These are phyloP conservation scores for Enoplosus armatus DNA, from an alignment of 2,797 vertebrate genomes.

Conservation along the genomic window DNA sequence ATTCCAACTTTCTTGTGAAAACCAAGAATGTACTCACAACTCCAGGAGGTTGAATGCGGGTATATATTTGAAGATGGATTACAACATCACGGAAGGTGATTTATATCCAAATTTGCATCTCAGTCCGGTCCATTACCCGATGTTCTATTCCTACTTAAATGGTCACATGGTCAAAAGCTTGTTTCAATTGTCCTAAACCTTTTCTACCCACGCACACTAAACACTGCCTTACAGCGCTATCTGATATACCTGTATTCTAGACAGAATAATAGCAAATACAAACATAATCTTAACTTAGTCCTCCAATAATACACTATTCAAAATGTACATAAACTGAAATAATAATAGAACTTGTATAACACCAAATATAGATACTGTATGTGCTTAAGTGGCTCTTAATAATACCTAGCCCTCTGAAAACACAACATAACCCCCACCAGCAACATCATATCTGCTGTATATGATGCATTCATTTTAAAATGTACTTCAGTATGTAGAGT, in stretches of 20 bases:
- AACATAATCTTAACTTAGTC: too few relatives aligned
- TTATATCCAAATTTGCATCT: neutral
- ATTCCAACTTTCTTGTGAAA: neutral
- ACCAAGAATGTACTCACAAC: neutral
- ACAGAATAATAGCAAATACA: neutral
- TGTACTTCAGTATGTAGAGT: too few relatives aligned
- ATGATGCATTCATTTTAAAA: neutral
- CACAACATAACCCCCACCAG: neutral
- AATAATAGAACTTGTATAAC: neutral
- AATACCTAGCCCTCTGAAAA: neutral
- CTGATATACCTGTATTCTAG: too few relatives aligned
- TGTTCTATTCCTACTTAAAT: too few relatives aligned
- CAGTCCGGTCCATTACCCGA: too few relatives aligned
- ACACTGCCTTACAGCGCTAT: too few relatives aligned
- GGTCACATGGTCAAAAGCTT: too few relatives aligned
- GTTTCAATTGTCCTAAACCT: neutral
- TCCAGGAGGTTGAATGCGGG: neutral
- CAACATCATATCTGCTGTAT: neutral
- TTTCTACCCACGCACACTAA: neutral
- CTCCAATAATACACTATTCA: too few relatives aligned
- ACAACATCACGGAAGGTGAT: too few relatives aligned
- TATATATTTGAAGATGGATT: neutral
- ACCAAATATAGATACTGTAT: neutral
- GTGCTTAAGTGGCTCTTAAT: neutral
- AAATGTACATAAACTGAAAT: too few relatives aligned